A percentile compares a stretch with the other conserved stretches of the same genome.
These are phyloP conservation scores for Chymomyza amoena DNA, from an alignment of 2,888 invertebrate genomes.

Conservation along the genomic window DNA sequence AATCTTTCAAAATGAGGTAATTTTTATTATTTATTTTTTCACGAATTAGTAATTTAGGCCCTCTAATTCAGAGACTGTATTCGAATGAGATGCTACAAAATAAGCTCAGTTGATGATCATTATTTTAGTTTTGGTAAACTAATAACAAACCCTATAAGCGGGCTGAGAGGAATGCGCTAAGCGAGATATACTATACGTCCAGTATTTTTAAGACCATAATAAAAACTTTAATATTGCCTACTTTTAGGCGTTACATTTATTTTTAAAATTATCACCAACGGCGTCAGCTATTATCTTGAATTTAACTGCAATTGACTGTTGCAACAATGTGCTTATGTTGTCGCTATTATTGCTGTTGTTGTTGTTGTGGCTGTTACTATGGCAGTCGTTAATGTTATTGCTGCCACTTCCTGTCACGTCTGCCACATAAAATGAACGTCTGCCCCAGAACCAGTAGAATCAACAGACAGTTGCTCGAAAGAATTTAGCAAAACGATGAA, in stretches of 20 bases:
- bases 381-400: not conserved
- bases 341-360: not conserved
- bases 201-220: not conserved
- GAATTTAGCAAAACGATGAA: slow-evolving; percentile 40
- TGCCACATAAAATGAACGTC: slow-evolving; percentile 38
- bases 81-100: too few relatives aligned
- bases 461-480: slow-evolving; percentile 20
- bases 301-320: not conserved
- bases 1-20: too few relatives aligned
- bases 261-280: not conserved
- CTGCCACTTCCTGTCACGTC: slow-evolving; percentile 42
- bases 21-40: too few relatives aligned
- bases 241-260: not conserved
- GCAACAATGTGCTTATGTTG: slow-evolving; percentile 5
- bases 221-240: not conserved
- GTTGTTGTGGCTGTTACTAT: not conserved
- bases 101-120: too few relatives aligned
- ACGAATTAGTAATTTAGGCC: too few relatives aligned
- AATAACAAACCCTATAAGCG: too few relatives aligned
- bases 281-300: not conserved
- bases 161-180: too few relatives aligned
- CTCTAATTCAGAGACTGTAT: too few relatives aligned
- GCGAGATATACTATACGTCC: too few relatives aligned
- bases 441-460: slow-evolving; percentile 21
- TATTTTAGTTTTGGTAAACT: too few relatives aligned